Conservation (phyloP, 2,888 invertebrate genomes). For the Embidobia sp. region DNA sequence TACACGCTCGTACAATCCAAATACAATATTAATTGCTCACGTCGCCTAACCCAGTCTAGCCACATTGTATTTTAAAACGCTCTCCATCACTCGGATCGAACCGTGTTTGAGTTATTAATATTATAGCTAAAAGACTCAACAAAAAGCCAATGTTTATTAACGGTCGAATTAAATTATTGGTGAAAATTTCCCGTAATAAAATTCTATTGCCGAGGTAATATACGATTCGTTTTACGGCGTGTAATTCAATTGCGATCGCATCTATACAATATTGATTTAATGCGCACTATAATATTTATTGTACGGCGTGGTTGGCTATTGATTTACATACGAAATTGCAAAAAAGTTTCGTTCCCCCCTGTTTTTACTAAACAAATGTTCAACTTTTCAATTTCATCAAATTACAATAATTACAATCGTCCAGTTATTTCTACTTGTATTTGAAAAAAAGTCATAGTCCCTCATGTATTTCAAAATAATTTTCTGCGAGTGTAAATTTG, state of each 20-base stretch:
- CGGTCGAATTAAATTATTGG: constrained; percentile 27
- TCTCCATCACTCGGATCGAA: neutral
- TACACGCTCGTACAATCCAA: neutral
- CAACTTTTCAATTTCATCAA: too few relatives aligned
- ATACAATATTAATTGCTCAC: constrained; percentile 31
- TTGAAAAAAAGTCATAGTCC: too few relatives aligned
- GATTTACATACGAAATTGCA: constrained; percentile 6
- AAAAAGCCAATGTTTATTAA: constrained; percentile 33
- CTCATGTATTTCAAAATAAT: too few relatives aligned
- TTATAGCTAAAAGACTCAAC: neutral
- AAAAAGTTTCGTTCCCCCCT: neutral
- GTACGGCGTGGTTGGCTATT: neutral
- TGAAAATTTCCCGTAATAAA: constrained; percentile 35
- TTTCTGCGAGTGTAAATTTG: too few relatives aligned
- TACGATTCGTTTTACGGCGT: constrained; percentile 31
- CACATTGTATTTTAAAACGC: constrained; percentile 21
- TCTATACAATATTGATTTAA: constrained; percentile 33
- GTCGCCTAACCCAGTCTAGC: constrained; percentile 28
- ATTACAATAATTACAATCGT: too few relatives aligned
- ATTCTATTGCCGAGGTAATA: constrained; percentile 26
- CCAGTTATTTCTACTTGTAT: too few relatives aligned
- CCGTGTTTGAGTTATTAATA: constrained; percentile 17
- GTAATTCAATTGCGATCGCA: constrained; percentile 37
- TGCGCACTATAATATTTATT: constrained; percentile 29
- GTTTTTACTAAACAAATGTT: too few relatives aligned